Evolutionary conservation across 1,140 invertebrate genomes (phyloP), one percentile per base, ranked within the genome.

Genomic region (Araneus ventricosus): DNA sequence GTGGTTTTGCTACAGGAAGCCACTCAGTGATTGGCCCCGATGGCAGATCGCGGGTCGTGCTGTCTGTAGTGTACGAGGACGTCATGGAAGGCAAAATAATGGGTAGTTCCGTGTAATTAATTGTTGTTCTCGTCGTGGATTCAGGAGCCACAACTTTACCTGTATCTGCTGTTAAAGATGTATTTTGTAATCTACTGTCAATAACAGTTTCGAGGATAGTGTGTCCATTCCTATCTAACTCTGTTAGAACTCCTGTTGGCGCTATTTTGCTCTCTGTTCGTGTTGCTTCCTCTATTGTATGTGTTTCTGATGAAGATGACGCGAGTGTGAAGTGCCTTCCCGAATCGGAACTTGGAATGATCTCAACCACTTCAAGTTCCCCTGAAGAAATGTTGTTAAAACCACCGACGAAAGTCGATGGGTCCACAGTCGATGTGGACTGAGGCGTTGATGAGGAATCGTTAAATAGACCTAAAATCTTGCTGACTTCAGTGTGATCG

Each of bases 11-110:
- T 39, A 94, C 52, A n/a, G 94, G 94, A 6, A 94, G 27, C 94
- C 94, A 94, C n/a, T 92, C 93, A 41, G 94, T 94, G 17, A 93
- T 63, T 20, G 94, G 92, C 39, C 92, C 93, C 1, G 85, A 91
- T 34, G 93, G 91, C 22, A 30, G 24, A 41, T 67, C 7, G 24
- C 24, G 30, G 7, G 4, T 39, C 39, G 61, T 8, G 10, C 20
- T 24, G 24, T 45, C 41, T 1, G 61, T 67, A 39, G 52, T 30
- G 52, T 17, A 24, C n/a, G 87, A 22, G 24, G 45, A 34, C 24
- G 85, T 84, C n/a, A 27, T 84, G 1, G 92, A 89, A 2, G 92
- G 92, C 17, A 93, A 57, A 27, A 92, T 41, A 1, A 92, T 85
- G 14, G 90, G 90, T 0, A 86, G n/a, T 8, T 92, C 90, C 34